A percentile compares a stretch with the other conserved stretches of the same genome.
Conservation (phyloP, 2,888 invertebrate genomes). For the Pogonocherus hispidulus region DNA sequence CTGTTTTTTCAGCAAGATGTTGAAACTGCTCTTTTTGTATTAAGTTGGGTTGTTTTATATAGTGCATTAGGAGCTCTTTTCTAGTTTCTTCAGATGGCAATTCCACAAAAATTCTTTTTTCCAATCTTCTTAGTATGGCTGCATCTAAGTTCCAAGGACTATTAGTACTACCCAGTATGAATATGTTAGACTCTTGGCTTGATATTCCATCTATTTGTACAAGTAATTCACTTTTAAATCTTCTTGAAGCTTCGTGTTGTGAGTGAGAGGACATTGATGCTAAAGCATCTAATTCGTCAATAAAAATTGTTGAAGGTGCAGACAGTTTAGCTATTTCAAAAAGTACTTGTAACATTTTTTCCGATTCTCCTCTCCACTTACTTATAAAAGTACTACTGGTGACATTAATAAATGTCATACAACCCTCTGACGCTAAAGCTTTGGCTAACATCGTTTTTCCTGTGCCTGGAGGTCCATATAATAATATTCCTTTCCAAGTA, state of each 20-base stretch:
- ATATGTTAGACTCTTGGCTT: conserved; percentile 76
- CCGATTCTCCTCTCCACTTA: conserved; percentile 97
- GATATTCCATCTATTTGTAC: conserved; percentile 87
- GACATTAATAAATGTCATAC: conserved; percentile 89
- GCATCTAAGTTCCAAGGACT: conserved; percentile 94
- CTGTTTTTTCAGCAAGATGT: conserved; percentile 72
- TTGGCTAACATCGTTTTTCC: conserved; percentile 93
- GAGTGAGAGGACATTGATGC: conserved; percentile 77
- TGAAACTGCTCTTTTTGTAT: conserved; percentile 64
- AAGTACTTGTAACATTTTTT: conserved; percentile 90
- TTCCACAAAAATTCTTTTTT: conserved; percentile 87
- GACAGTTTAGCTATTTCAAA: conserved; percentile 86
- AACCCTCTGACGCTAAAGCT: conserved; percentile 87
- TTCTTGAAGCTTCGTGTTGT: conserved; percentile 88
- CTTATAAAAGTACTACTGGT: conserved; percentile 91
- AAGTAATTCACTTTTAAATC: conserved; percentile 91
- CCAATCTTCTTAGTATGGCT: conserved; percentile 88
- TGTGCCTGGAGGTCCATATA: conserved; percentile 82
- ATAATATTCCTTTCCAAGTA: conserved; percentile 82
- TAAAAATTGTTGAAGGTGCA: conserved; percentile 91
- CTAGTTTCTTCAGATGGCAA: conserved; percentile 80
- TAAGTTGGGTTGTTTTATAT: conserved; percentile 69
- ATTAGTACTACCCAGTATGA: conserved; percentile 90
- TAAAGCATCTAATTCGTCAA: conserved; percentile 93
- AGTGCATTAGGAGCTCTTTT: conserved; percentile 76